Evolutionary conservation across 2,888 invertebrate species (phyloP), one percentile per base, ranked within the genome.

Genomic region (Trissoscelio sp.): DNA sequence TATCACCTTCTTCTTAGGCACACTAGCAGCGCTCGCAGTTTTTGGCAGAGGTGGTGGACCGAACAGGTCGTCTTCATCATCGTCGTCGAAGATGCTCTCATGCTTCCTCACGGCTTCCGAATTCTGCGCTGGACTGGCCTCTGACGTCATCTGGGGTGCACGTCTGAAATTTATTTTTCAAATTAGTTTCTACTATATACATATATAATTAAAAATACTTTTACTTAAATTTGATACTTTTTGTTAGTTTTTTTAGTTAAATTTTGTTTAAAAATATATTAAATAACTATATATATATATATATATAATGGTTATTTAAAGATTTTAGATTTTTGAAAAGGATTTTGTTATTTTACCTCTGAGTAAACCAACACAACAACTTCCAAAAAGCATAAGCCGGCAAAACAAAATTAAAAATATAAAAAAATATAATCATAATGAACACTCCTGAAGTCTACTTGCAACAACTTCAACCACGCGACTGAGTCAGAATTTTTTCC

Each of bases 21-120:
- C 5, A 14, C 82, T n/a, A 11, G 62, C 77, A 57, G 86, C 86
- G 44, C 85, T 80, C 51, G 83, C 83, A 55, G 83, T 53, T 39
- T 88, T 91, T 12, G 86, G 83, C n/a, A 89, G 83, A n/a, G 91
- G 83, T n/a, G 90, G 90, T 12, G 91, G 91, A 12, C 53, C 73
- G 16, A 73, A 72, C 18, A 79, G 34, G 22, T 67, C 66, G 24
- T 79, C 79, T 0, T 67, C 67, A 20, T 70, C 78, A 48, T 70
- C 77, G 39, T 75, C 75, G 64, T 79, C 73, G 46, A 79, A 79
- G 37, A 73, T 79, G 42, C 55, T 78, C 24, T 72, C 82, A 16
- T 81, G 58, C 28, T 85, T 81, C 22, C 70, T 82, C 1, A 82
- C 78, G 12, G 73, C 69, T 7, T 84, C 78, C 2, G 69, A 67